A percentile compares a stretch with the other conserved stretches of the same genome.
These are phyloP conservation scores for Xylota segnis DNA, from an alignment of 2,888 invertebrate species.

Conservation along the genomic window DNA sequence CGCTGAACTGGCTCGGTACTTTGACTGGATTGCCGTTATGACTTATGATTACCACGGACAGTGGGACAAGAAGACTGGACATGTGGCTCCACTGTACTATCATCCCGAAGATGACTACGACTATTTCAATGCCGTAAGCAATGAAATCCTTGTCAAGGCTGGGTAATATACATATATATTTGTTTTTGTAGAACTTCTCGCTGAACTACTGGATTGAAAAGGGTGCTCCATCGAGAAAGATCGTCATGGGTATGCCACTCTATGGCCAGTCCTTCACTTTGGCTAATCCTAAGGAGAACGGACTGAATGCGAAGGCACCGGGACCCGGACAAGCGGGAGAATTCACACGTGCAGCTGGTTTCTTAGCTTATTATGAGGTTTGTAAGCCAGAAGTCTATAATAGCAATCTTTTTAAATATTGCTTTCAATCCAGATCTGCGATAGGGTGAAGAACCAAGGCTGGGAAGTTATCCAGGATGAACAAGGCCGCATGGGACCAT, in stretches of 20 bases:
- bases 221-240: constrained; percentile 92
- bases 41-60: constrained; percentile 96
- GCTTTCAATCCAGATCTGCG: constrained; percentile 88
- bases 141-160: background rate
- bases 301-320: constrained; percentile 90
- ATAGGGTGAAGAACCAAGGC: constrained; percentile 90
- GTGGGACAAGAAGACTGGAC: constrained; percentile 96
- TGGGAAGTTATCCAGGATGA: constrained; percentile 93
- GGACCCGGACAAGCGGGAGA: constrained; percentile 93
- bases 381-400: constrained; percentile 28
- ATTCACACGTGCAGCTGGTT: constrained; percentile 93
- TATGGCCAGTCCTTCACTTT: constrained; percentile 94
- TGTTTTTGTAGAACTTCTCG: constrained; percentile 89
- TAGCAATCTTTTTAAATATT: background rate
- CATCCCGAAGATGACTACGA: constrained; percentile 93
- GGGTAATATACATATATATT: background rate
- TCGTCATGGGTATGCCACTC: constrained; percentile 95
- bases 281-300: constrained; percentile 86
- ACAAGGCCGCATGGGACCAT: constrained; percentile 93
- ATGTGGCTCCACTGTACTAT: constrained; percentile 93
- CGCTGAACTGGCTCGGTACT: constrained; percentile 88
- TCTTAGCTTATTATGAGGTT: constrained; percentile 94
- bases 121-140: constrained; percentile 92
- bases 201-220: constrained; percentile 95
- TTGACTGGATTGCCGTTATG: constrained; percentile 97